These are phyloP conservation scores for Acrocephalus arundinaceus DNA, from an alignment of 2,113 vertebrate genomes.

Conservation along the genomic window DNA sequence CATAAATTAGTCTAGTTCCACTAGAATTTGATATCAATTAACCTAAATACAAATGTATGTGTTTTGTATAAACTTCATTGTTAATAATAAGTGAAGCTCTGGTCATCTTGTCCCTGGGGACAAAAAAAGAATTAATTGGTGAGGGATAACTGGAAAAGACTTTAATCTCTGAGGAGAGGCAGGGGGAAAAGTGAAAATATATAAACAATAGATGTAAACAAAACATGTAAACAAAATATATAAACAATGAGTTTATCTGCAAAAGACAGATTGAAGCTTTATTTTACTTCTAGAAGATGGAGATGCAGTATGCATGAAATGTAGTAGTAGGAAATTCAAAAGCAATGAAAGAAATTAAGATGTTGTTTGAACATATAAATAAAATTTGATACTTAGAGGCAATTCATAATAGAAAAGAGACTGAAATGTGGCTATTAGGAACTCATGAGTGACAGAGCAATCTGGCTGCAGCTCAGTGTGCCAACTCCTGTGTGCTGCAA, in stretches of 20 bases:
- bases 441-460: background rate
- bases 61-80: background rate
- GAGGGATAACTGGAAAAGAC: background rate
- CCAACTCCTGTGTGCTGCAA: background rate
- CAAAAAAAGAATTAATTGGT: background rate
- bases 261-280: background rate
- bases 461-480: background rate
- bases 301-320: background rate
- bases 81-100: background rate
- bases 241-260: background rate
- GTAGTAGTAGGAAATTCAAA: background rate
- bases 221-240: fast-evolving
- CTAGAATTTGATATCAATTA: background rate
- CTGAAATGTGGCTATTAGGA: background rate
- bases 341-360: background rate
- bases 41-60: background rate
- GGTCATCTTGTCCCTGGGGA: background rate
- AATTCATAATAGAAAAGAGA: background rate
- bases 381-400: background rate
- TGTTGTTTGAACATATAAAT: background rate
- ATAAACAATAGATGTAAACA: fast-evolving
- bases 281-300: background rate
- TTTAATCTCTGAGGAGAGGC: background rate
- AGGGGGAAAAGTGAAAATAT: background rate
- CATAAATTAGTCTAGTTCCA: background rate